phyloP scores from a whole-genome alignment of 2,888 invertebrate species.

The Dynastes tityus region DNA sequence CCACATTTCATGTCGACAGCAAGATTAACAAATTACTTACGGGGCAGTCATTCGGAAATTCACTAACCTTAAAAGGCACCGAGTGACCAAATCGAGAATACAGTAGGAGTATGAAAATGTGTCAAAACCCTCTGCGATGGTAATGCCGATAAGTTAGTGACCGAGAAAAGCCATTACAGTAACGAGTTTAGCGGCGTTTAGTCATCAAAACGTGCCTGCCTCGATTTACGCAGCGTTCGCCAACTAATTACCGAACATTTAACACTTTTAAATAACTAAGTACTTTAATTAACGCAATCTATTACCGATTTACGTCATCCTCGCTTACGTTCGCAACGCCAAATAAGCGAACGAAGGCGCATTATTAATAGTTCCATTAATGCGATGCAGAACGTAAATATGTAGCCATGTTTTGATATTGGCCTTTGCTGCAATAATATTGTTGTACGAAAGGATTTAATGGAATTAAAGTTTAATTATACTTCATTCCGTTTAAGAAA shows the following conservation, averaged over 20 bases:
- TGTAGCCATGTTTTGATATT: too few species aligned
- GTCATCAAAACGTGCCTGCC: conserved; percentile 50
- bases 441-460: not conserved
- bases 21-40: conserved; percentile 28
- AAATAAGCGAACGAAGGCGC: too few species aligned
- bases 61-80: conserved; percentile 34
- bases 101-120: conserved; percentile 40
- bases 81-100: conserved; percentile 14
- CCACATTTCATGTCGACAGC: conserved; percentile 32
- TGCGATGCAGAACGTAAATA: too few species aligned
- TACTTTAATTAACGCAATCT: conserved; percentile 48
- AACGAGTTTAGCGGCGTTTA: conserved; percentile 51
- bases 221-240: conserved; percentile 44
- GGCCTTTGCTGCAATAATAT: not conserved
- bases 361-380: too few species aligned
- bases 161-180: conserved; percentile 51
- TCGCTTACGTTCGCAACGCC: too few species aligned
- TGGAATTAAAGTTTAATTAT: conserved; percentile 21
- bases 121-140: conserved; percentile 41
- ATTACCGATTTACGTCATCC: conserved; percentile 38
- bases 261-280: conserved; percentile 43
- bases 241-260: conserved; percentile 42
- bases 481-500: not conserved
- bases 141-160: conserved; percentile 49
- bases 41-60: conserved; percentile 14